Conservation (phyloP, 37 sponge, comb jelly and placozoan species). For the Beroe forskalii region DNA sequence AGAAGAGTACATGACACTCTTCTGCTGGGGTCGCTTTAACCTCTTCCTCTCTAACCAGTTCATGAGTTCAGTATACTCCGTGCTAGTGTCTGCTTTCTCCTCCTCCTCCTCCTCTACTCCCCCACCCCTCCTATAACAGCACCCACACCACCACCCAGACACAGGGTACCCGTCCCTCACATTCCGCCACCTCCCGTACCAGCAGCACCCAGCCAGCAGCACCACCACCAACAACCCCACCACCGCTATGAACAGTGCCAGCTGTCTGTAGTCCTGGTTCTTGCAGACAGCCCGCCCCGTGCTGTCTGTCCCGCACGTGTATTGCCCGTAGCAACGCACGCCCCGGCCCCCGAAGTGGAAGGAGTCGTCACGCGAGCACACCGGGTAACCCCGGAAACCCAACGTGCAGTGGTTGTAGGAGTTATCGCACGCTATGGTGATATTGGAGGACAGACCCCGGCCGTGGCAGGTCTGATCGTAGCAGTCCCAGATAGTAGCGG, state of each 20-base stretch:
- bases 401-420: constrained; percentile 6
- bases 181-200: neutral
- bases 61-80: neutral
- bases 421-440: constrained; percentile 39
- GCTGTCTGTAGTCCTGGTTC: neutral
- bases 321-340: constrained; percentile 9
- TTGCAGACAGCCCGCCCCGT: constrained; percentile 6
- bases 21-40: neutral
- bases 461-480: neutral
- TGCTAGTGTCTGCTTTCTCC: neutral
- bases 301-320: constrained; percentile 24
- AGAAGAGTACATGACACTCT: neutral
- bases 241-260: neutral
- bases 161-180: neutral
- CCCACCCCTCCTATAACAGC: neutral
- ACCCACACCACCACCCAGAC: neutral
- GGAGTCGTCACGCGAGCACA: neutral
- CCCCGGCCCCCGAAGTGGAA: constrained; percentile 9
- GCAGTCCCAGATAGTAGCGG: neutral
- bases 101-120: neutral
- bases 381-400: neutral
- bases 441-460: neutral
- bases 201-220: neutral
- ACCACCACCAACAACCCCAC: neutral
- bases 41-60: neutral